Percentiles rank a stretch among this genome's conserved stretches.
Conservation (phyloP, 1,140 invertebrate species). For the Trachymyrmex cornetzi region DNA sequence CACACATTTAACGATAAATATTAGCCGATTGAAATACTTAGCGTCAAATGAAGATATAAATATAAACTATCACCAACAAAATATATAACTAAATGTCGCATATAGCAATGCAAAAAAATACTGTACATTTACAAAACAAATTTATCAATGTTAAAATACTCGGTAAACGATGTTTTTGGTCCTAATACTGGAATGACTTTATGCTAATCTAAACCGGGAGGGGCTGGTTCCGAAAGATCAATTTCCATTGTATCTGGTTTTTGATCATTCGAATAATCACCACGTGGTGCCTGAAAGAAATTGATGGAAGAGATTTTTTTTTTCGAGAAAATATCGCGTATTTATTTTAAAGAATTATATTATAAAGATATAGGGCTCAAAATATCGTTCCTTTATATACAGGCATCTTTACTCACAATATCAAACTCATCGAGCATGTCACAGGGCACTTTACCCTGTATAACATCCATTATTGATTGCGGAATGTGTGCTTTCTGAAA, state of each 20-base stretch:
- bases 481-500: slow-evolving; percentile 87
- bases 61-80: neutral
- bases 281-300: slow-evolving; percentile 81
- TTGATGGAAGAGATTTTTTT: slow-evolving; percentile 60
- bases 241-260: slow-evolving; percentile 81
- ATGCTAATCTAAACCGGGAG: slow-evolving; percentile 85
- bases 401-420: slow-evolving; percentile 82
- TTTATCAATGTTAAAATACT: slow-evolving; percentile 68
- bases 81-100: neutral
- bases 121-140: slow-evolving; percentile 66
- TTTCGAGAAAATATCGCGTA: slow-evolving; percentile 56
- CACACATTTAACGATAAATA: neutral
- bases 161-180: slow-evolving; percentile 62
- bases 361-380: slow-evolving; percentile 58
- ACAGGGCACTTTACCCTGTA: slow-evolving; percentile 81
- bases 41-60: neutral
- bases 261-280: slow-evolving; percentile 82
- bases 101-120: slow-evolving; percentile 24
- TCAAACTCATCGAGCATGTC: slow-evolving; percentile 85
- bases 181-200: slow-evolving; percentile 68
- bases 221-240: slow-evolving; percentile 84
- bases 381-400: slow-evolving; percentile 67
- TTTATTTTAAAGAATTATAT: slow-evolving; percentile 61
- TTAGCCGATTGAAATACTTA: slow-evolving; percentile 5
- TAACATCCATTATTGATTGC: slow-evolving; percentile 87